A percentile compares a stretch with the other conserved stretches of the same genome.
Evolutionary conservation across 1,140 invertebrate genomes (phyloP).

Genomic region (Drosophila obscura): DNA sequence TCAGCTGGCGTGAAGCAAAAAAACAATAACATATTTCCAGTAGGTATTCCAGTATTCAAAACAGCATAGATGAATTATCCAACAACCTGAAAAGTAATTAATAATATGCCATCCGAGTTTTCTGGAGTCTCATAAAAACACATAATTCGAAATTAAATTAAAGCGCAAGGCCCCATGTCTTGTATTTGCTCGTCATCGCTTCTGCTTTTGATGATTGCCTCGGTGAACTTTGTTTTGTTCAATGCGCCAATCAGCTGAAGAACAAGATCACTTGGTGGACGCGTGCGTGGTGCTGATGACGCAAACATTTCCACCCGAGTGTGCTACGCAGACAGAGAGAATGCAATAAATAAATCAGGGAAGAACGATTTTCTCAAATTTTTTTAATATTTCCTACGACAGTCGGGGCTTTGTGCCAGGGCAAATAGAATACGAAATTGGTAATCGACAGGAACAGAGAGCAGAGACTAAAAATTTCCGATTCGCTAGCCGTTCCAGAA

Average conservation of each 20-base stretch:
- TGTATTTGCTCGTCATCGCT: slow-evolving; percentile 22
- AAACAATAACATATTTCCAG: slow-evolving; percentile 10
- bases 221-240: slow-evolving; percentile 50
- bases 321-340: slow-evolving; percentile 31
- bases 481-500: slow-evolving; percentile 29
- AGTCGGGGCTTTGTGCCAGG: not conserved
- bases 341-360: slow-evolving; percentile 36
- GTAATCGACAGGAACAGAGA: no score
- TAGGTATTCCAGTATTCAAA: not conserved
- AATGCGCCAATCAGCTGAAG: slow-evolving; percentile 57
- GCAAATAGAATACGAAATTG: not conserved
- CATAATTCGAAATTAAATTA: slow-evolving; percentile 42
- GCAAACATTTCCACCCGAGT: slow-evolving; percentile 63
- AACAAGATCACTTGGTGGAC: slow-evolving; percentile 67
- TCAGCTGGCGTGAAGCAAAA: slow-evolving; percentile 10
- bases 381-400: no score
- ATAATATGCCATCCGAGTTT: not conserved
- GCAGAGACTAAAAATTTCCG: not conserved
- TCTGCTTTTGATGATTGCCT: slow-evolving; percentile 9
- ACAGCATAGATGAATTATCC: no score
- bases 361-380: slow-evolving; percentile 5
- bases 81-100: no score
- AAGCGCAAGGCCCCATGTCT: slow-evolving; percentile 32
- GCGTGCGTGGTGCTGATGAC: slow-evolving; percentile 67
- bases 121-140: not conserved